phyloP scores from a whole-genome alignment of 2,797 vertebrate species.

The Silurus aristotelis region DNA sequence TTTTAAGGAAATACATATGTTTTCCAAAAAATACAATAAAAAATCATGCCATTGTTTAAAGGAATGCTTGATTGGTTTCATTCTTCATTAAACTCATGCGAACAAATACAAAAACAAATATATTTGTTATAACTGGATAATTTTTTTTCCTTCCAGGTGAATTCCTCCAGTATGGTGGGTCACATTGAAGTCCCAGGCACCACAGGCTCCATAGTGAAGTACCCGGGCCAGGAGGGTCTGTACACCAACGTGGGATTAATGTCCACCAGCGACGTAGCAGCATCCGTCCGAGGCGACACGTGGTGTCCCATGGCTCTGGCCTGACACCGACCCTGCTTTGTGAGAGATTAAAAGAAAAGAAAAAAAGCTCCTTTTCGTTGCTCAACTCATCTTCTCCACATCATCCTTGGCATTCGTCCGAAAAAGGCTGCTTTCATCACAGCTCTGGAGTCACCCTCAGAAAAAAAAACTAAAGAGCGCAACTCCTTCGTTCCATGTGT shows the following conservation, averaged over 20 bases:
- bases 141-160: constrained; percentile 73
- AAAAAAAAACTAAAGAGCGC: too few species aligned
- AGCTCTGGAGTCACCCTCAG: constrained; percentile 58
- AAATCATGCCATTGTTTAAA: background rate
- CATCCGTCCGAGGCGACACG: constrained; percentile 86
- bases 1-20: background rate
- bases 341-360: constrained; percentile 52
- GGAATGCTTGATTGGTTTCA: background rate
- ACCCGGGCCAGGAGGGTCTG: constrained; percentile 87
- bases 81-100: background rate
- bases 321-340: constrained; percentile 66
- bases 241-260: constrained; percentile 89
- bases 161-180: constrained; percentile 84
- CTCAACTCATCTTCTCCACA: constrained; percentile 55
- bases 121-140: too few species aligned
- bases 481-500: constrained; percentile 47
- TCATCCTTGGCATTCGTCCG: constrained; percentile 48
- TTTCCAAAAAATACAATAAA: background rate
- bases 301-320: constrained; percentile 96
- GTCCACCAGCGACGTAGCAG: constrained; percentile 85
- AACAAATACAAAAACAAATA: too few species aligned
- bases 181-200: constrained; percentile 81
- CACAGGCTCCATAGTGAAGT: constrained; percentile 83
- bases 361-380: constrained; percentile 47
- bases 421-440: constrained; percentile 53